Percentiles rank a stretch among this genome's conserved stretches.
Evolutionary conservation across 2,113 vertebrate genomes (phyloP).

Genomic region (Rhea pennata): DNA sequence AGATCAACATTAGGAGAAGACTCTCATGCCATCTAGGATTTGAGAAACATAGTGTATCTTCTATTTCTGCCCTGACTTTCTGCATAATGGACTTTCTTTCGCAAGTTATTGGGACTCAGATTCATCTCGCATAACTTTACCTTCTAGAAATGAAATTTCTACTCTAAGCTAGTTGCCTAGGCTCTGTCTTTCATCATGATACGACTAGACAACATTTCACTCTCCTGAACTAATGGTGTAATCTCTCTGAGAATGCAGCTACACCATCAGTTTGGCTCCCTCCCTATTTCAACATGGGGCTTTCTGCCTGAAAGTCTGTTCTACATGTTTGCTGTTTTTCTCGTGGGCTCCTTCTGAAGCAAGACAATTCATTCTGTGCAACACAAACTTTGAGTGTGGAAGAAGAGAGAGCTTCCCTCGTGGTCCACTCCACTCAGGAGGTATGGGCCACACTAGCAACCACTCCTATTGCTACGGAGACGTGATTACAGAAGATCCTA

Average conservation of each 20-base stretch:
- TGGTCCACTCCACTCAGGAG: rapidly evolving
- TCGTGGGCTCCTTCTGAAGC: not conserved
- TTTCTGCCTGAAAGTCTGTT: not conserved
- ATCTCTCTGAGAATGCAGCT: too few relatives aligned
- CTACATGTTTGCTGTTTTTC: not conserved
- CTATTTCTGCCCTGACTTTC: not conserved
- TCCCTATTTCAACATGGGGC: too few relatives aligned
- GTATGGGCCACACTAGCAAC: not conserved
- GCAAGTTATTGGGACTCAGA: not conserved
- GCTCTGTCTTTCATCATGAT: not conserved
- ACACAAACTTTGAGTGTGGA: not conserved
- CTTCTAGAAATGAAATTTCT: not conserved
- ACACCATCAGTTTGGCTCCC: too few relatives aligned
- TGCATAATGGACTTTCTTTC: not conserved
- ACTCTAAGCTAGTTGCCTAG: not conserved
- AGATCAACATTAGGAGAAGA: not conserved
- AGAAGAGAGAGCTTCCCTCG: not conserved
- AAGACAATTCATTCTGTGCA: not conserved
- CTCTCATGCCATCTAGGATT: not conserved
- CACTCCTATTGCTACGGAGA: not conserved
- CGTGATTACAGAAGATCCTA: not conserved
- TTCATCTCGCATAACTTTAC: not conserved
- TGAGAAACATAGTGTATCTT: not conserved
- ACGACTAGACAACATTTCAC: not conserved
- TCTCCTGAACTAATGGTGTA: not conserved